These are phyloP conservation scores for Tachuris rubrigastra DNA, from an alignment of 2,113 vertebrate species.

Conservation along the genomic window DNA sequence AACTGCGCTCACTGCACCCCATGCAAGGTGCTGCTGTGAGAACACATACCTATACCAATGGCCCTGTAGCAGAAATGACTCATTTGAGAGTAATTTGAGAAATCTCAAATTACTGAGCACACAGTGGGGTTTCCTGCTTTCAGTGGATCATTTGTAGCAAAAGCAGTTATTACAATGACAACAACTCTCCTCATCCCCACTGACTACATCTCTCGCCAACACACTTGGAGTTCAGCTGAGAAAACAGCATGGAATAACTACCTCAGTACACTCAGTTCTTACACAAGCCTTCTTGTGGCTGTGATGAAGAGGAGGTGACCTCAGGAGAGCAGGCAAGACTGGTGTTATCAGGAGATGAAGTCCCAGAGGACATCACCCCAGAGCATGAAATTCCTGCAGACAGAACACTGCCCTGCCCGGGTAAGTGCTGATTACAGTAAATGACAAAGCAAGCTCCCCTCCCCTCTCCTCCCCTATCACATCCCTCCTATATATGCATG, in stretches of 20 bases:
- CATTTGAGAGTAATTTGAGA: background rate
- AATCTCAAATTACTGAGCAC: background rate
- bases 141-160: background rate
- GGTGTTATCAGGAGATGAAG: background rate
- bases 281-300: background rate
- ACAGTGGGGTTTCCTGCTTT: background rate
- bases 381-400: background rate
- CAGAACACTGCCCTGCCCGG: background rate
- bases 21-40: background rate
- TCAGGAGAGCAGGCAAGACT: background rate
- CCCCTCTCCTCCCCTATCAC: background rate
- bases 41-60: background rate
- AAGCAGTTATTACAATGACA: background rate
- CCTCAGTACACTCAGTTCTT: background rate
- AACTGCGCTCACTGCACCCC: background rate
- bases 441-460: background rate
- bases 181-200: background rate
- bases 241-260: background rate
- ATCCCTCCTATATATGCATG: fast-evolving
- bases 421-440: background rate
- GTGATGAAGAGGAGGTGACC: background rate
- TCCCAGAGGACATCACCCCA: background rate
- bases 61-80: background rate
- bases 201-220: background rate
- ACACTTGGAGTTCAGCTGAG: background rate